Evolutionary conservation across 2,888 invertebrate species (phyloP).

Genomic region (Drosophila kuntzei): DNA sequence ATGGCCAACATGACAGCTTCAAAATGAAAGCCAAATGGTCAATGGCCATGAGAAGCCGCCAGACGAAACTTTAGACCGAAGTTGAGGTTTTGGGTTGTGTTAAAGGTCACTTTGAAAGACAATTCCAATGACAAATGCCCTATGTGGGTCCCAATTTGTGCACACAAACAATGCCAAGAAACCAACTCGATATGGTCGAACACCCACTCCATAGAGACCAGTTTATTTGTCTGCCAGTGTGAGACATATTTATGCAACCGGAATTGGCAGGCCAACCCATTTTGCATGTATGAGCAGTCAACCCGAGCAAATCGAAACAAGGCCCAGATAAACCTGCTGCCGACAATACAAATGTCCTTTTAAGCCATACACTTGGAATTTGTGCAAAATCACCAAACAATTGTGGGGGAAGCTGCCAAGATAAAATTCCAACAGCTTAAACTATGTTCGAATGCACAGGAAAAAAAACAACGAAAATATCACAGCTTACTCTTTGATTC

Average conservation of each 20-base stretch:
- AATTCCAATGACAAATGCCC: slow-evolving; percentile 50
- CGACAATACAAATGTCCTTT: slow-evolving; percentile 36
- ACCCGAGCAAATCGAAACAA: slow-evolving; percentile 24
- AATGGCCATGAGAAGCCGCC: slow-evolving; percentile 5
- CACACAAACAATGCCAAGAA: slow-evolving; percentile 34
- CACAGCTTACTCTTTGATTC: too few species aligned
- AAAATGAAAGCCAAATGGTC: slow-evolving; percentile 3
- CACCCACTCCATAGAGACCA: slow-evolving; percentile 20
- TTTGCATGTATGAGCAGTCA: slow-evolving; percentile 37
- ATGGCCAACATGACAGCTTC: slow-evolving; percentile 32
- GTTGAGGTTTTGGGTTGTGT: slow-evolving; percentile 1
- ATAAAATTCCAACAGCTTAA: not conserved
- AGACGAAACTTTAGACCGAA: slow-evolving; percentile 23
- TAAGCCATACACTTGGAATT: slow-evolving; percentile 6
- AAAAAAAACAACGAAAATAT: too few species aligned
- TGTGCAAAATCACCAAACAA: slow-evolving; percentile 24
- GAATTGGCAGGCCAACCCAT: slow-evolving; percentile 29
- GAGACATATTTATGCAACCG: slow-evolving; percentile 32
- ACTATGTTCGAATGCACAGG: not conserved
- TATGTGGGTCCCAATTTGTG: slow-evolving; percentile 41
- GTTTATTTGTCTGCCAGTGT: slow-evolving; percentile 39
- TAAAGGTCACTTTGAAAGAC: slow-evolving; percentile 18
- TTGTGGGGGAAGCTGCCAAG: slow-evolving; percentile 6
- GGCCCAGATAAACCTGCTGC: slow-evolving; percentile 4
- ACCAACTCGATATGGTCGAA: slow-evolving; percentile 8